Percentiles rank a stretch among this genome's conserved stretches.
phyloP scores from a whole-genome alignment of 2,113 vertebrate genomes.

The Megaptera novaeangliae region DNA sequence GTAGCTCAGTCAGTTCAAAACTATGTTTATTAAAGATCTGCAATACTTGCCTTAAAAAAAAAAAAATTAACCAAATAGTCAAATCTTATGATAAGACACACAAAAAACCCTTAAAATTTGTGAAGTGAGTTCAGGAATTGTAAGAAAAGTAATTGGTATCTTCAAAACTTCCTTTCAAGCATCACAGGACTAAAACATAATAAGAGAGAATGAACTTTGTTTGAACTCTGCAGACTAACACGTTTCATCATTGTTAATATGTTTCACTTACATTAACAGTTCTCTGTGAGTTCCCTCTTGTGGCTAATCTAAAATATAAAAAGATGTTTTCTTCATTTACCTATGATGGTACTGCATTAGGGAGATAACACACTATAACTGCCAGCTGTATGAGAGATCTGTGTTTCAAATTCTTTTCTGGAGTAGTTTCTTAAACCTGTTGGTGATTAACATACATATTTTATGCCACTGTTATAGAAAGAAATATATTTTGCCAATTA shows the following conservation, averaged over 20 bases:
- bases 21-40: neutral
- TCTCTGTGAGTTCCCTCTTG: slow-evolving; percentile 51
- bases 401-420: slow-evolving; percentile 46
- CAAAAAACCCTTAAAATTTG: neutral
- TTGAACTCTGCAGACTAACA: slow-evolving; percentile 56
- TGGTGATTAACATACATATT: slow-evolving; percentile 61
- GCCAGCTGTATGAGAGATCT: slow-evolving; percentile 32
- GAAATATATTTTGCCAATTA: slow-evolving; percentile 47
- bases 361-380: slow-evolving; percentile 37
- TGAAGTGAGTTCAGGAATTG: neutral
- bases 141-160: slow-evolving; percentile 1
- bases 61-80: neutral
- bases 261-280: slow-evolving; percentile 60
- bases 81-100: neutral
- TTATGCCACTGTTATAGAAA: slow-evolving; percentile 12
- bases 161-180: slow-evolving; percentile 31
- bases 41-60: neutral
- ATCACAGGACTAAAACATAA: slow-evolving; percentile 1
- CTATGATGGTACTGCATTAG: slow-evolving; percentile 34
- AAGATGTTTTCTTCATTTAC: slow-evolving; percentile 52
- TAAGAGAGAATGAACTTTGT: slow-evolving; percentile 51
- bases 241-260: slow-evolving; percentile 58
- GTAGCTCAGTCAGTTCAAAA: neutral
- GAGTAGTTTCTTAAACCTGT: slow-evolving; percentile 47
- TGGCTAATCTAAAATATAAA: slow-evolving; percentile 60